Evolutionary conservation across 2,888 invertebrate genomes (phyloP).

Genomic region (Drosophila merina): DNA sequence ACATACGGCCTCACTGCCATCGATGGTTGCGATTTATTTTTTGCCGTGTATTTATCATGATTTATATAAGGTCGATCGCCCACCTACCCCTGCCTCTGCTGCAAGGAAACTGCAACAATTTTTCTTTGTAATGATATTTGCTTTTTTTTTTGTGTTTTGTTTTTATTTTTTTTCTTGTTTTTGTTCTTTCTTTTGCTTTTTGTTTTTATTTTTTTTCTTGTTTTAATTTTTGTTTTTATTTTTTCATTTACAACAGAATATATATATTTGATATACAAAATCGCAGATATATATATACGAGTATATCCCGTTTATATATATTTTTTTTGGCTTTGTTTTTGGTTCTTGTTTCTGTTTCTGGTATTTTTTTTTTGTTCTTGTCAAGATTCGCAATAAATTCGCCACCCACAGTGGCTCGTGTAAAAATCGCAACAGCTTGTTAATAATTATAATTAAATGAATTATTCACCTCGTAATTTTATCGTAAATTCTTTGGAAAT

Average conservation of each 20-base stretch:
- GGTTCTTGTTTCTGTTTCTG: conserved; percentile 2
- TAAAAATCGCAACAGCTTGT: background rate
- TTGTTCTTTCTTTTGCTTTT: too few relatives aligned
- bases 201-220: too few relatives aligned
- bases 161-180: background rate
- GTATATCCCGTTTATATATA: background rate
- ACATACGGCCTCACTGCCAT: background rate
- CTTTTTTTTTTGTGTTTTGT: background rate
- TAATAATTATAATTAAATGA: background rate
- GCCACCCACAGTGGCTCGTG: conserved; percentile 1
- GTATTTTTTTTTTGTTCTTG: background rate
- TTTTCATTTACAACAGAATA: background rate
- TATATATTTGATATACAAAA: background rate
- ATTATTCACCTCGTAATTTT: background rate
- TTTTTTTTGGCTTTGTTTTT: background rate
- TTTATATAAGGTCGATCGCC: conserved; percentile 25
- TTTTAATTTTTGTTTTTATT: conserved; percentile 1
- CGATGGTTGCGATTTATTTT: background rate
- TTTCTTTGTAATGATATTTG: conserved; percentile 12
- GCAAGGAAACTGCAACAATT: background rate
- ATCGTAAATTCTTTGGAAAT: too few relatives aligned
- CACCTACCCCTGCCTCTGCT: conserved; percentile 5
- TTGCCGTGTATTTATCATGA: conserved; percentile 3
- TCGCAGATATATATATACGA: background rate
- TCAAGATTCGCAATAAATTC: conserved; percentile 10